These are phyloP conservation scores for Euproctis similis DNA, from an alignment of 2,888 invertebrate genomes.

Conservation along the genomic window DNA sequence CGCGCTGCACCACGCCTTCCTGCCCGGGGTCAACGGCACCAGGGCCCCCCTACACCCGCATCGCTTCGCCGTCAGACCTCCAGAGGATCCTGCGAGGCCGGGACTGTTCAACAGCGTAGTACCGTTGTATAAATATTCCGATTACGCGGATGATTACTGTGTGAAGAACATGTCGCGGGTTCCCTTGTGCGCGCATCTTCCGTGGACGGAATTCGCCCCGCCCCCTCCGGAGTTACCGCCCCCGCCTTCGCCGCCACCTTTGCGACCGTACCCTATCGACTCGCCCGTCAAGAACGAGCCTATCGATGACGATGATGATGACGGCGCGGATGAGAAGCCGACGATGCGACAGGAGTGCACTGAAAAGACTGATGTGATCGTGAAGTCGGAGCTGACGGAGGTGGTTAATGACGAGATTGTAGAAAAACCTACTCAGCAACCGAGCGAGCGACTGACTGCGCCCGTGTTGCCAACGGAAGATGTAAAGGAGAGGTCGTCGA, in stretches of 20 bases:
- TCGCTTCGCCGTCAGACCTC: slow-evolving; percentile 53
- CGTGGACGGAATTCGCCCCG: slow-evolving; percentile 59
- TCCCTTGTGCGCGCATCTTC: slow-evolving; percentile 46
- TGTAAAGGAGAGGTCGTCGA: slow-evolving; percentile 26
- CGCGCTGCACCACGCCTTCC: slow-evolving; percentile 68
- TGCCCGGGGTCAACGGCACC: slow-evolving; percentile 78
- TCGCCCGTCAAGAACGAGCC: slow-evolving; percentile 36
- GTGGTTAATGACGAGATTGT: slow-evolving; percentile 16
- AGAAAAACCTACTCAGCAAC: slow-evolving; percentile 35
- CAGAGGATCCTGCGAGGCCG: slow-evolving; percentile 35
- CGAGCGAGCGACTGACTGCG: slow-evolving; percentile 54
- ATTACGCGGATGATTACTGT: slow-evolving; percentile 67
- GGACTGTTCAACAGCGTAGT: slow-evolving; percentile 59
- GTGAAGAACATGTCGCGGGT: slow-evolving; percentile 56
- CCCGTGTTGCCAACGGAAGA: slow-evolving; percentile 43
- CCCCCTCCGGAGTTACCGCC: slow-evolving; percentile 50
- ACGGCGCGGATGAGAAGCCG: slow-evolving; percentile 9
- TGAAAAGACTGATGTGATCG: slow-evolving; percentile 19
- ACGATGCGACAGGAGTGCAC: slow-evolving; percentile 2
- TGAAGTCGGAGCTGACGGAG: slow-evolving; percentile 24
- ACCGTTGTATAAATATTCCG: slow-evolving; percentile 64
- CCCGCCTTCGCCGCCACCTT: slow-evolving; percentile 48
- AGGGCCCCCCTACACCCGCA: slow-evolving; percentile 57
- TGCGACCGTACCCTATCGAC: slow-evolving; percentile 47
- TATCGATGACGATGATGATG: slow-evolving; percentile 4